A percentile compares a stretch with the other conserved stretches of the same genome.
These are phyloP conservation scores for Calypte anna DNA, from an alignment of 2,113 vertebrate species.

Conservation along the genomic window DNA sequence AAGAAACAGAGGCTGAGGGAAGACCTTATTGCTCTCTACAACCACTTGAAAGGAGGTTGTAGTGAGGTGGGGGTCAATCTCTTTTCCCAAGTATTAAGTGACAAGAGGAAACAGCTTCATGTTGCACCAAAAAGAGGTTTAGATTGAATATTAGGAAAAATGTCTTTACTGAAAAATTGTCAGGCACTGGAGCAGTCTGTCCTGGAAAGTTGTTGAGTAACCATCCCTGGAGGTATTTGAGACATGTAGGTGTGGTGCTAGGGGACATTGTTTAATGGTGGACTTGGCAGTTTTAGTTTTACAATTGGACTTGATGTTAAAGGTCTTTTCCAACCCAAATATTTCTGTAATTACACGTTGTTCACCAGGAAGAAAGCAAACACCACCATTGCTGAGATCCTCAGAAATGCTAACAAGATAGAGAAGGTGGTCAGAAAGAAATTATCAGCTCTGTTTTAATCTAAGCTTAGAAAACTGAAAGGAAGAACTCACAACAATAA, in stretches of 20 bases:
- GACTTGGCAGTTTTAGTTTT: neutral
- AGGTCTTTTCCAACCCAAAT: neutral
- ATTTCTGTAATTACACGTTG: neutral
- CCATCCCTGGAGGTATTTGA: too few species aligned
- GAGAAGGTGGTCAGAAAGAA: neutral
- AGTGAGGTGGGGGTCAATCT: too few species aligned
- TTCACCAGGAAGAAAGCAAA: neutral
- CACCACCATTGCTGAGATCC: neutral
- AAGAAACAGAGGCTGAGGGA: too few species aligned
- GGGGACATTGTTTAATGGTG: too few species aligned
- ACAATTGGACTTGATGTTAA: neutral
- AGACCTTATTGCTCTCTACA: too few species aligned
- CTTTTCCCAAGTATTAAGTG: neutral
- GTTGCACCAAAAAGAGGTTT: accelerated
- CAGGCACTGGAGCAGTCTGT: too few species aligned
- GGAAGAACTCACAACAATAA: neutral
- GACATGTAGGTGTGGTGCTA: too few species aligned
- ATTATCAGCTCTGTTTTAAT: neutral
- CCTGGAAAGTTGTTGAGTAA: too few species aligned
- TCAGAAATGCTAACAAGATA: neutral
- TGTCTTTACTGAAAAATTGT: neutral
- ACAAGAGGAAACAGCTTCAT: neutral
- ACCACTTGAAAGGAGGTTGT: too few species aligned
- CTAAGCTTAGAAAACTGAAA: neutral
- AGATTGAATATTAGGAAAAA: neutral